These are phyloP conservation scores for Vanacampus margaritifer DNA, from an alignment of 2,113 vertebrate species.

Conservation along the genomic window DNA sequence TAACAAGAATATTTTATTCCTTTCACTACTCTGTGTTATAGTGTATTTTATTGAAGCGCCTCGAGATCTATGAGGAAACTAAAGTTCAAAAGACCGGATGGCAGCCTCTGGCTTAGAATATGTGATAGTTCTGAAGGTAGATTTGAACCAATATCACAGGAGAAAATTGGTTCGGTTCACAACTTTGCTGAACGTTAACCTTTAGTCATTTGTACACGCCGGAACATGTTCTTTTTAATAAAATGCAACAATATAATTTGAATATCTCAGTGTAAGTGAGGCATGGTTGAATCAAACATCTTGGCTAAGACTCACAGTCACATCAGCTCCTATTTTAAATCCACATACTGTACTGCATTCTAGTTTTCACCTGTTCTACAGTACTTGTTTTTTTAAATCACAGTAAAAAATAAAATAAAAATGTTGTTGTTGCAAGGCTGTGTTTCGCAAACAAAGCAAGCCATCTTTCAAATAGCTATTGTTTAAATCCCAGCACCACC, in stretches of 20 bases:
- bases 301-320: constrained; percentile 5
- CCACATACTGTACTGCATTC: not conserved
- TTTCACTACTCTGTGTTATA: not conserved
- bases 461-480: not conserved
- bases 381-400: not conserved
- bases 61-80: not conserved
- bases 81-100: constrained; percentile 9
- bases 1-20: not conserved
- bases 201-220: constrained; percentile 7
- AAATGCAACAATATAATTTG: not conserved
- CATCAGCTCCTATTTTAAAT: not conserved
- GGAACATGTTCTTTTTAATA: constrained; percentile 23
- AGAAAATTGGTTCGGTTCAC: constrained; percentile 9
- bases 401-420: not conserved
- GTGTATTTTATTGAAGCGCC: not conserved
- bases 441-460: not conserved
- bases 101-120: constrained; percentile 7
- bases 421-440: not conserved
- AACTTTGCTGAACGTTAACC: constrained; percentile 8
- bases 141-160: constrained; percentile 11
- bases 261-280: constrained; percentile 13
- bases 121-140: constrained; percentile 16
- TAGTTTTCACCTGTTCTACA: not conserved
- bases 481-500: not conserved
- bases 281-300: constrained; percentile 11